Conservation (phyloP, 2,113 vertebrate species). For the Pitta sordida region DNA sequence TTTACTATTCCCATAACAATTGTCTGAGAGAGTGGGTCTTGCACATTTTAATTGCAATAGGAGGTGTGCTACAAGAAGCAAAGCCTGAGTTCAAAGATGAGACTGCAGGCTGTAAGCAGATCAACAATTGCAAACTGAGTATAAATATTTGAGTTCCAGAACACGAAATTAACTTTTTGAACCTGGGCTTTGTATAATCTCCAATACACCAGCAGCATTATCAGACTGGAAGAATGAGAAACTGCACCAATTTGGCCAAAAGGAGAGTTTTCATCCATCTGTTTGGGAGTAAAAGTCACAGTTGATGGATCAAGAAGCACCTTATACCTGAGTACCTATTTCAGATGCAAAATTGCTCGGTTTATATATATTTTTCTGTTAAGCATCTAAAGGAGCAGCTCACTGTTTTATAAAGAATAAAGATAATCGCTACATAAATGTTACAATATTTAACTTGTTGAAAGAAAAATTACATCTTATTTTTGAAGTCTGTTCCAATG, state of each 20-base stretch:
- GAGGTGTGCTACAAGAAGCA: not conserved
- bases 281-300: not conserved
- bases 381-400: not conserved
- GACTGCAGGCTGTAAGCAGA: not conserved
- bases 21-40: not conserved
- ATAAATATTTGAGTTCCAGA: not conserved
- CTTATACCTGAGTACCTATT: not conserved
- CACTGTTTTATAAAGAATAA: not conserved
- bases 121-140: not conserved
- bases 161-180: not conserved
- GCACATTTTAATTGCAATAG: not conserved
- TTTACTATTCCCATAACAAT: not conserved
- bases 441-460: conserved; percentile 27
- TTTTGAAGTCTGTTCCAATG: conserved; percentile 37
- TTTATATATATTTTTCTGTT: not conserved
- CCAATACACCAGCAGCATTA: not conserved
- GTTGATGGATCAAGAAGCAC: not conserved
- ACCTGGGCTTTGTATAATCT: not conserved
- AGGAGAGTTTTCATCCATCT: not conserved
- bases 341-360: not conserved
- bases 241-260: not conserved
- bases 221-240: not conserved
- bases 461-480: conserved; percentile 39
- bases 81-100: not conserved
- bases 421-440: conserved; percentile 22